Evolutionary conservation across 1,140 invertebrate species (phyloP).

Genomic region (Hydropsyche tenuis): DNA sequence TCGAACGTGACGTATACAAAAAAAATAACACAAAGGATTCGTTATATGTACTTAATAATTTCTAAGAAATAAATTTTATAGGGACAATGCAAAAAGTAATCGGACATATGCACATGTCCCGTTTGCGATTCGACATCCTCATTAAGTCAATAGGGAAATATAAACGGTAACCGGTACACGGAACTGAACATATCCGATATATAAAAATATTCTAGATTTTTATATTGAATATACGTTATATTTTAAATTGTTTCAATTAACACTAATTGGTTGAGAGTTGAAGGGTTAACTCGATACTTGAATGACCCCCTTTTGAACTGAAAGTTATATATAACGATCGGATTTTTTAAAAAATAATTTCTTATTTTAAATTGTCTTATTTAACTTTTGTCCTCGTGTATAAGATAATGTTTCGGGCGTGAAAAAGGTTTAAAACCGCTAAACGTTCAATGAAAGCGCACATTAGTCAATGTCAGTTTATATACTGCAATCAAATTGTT

Average conservation of each 20-base stretch:
- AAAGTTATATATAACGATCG: too few species aligned
- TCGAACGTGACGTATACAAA: neutral
- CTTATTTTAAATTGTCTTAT: too few species aligned
- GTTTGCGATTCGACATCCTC: slow-evolving; percentile 15
- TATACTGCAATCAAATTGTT: neutral
- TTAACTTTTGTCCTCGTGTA: too few species aligned
- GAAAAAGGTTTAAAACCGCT: neutral
- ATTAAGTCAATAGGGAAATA: slow-evolving; percentile 56
- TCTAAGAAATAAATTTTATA: neutral
- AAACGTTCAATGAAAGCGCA: neutral
- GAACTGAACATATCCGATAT: slow-evolving; percentile 71
- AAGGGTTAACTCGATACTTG: too few species aligned
- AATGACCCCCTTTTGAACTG: too few species aligned
- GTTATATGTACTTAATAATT: neutral
- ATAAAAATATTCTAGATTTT: too few species aligned
- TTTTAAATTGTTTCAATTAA: too few species aligned
- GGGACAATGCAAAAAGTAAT: neutral
- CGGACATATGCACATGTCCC: neutral
- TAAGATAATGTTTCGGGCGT: neutral
- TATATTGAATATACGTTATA: too few species aligned
- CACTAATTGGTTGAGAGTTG: too few species aligned
- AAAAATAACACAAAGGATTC: neutral
- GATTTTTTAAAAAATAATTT: too few species aligned
- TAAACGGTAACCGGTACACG: slow-evolving; percentile 63
- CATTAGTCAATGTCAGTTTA: slow-evolving; percentile 3